Evolutionary conservation across 2,113 vertebrate genomes (phyloP).

Genomic region (Takifugu bimaculatus): DNA sequence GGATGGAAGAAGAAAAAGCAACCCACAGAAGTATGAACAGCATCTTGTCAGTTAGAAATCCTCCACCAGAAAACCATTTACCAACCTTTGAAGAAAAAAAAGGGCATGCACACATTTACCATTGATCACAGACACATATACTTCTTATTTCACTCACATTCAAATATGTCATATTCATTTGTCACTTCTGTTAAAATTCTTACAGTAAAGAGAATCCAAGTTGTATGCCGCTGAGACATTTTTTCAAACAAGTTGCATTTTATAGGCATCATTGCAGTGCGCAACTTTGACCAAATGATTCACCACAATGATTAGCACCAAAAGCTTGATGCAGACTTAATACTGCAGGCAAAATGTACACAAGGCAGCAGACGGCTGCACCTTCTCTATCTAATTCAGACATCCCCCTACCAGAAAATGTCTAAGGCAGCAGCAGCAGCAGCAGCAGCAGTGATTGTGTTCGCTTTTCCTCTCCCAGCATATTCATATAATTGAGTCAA

Average conservation of each 20-base stretch:
- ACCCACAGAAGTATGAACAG: constrained; percentile 95
- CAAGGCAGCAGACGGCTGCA: constrained; percentile 24
- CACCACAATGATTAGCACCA: neutral
- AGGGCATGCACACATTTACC: constrained; percentile 35
- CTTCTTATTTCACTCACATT: neutral
- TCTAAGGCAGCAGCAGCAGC: constrained; percentile 21
- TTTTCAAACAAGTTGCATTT: constrained; percentile 2
- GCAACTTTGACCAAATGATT: constrained; percentile 13
- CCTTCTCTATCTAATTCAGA: constrained; percentile 20
- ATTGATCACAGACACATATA: constrained; percentile 1
- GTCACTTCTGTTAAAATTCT: neutral
- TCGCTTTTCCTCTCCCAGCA: constrained; percentile 9
- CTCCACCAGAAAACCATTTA: constrained; percentile 85
- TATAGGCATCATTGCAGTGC: constrained; percentile 3
- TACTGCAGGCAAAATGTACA: constrained; percentile 15
- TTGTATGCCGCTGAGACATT: neutral
- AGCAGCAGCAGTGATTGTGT: neutral
- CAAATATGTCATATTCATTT: neutral
- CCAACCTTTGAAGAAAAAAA: constrained; percentile 70
- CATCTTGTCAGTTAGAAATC: constrained; percentile 92
- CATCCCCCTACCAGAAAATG: constrained; percentile 11
- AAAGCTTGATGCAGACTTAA: constrained; percentile 12
- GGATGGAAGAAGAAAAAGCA: constrained; percentile 80
- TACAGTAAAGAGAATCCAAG: constrained; percentile 2
- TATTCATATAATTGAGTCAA: constrained; percentile 46